These are phyloP conservation scores for Aurelia sp. DNA, from an alignment of 30 jellyfish, hydroid and myxozoan species.

Conservation along the genomic window DNA sequence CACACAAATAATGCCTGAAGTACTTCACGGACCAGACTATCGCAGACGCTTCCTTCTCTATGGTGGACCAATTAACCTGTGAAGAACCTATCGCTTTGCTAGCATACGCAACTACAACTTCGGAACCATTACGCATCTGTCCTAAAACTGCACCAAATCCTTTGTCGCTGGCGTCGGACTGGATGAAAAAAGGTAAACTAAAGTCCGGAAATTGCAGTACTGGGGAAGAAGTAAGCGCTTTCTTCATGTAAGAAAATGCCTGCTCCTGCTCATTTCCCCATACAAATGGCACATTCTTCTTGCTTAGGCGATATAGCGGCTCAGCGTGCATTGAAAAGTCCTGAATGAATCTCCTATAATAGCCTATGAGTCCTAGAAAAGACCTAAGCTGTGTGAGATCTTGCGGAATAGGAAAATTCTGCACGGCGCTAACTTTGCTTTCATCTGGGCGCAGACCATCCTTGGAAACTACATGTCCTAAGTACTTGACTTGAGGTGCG, in stretches of 20 bases:
- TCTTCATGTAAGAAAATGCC: constrained; percentile 60
- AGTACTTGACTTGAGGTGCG: constrained; percentile 33
- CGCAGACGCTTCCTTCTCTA: constrained; percentile 68
- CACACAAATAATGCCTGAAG: constrained; percentile 46
- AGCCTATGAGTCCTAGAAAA: constrained; percentile 61
- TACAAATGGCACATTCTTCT: constrained; percentile 22
- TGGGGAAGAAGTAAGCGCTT: constrained; percentile 49
- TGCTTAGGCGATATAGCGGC: constrained; percentile 40
- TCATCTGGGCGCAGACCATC: too few relatives aligned
- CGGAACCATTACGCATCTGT: constrained; percentile 42
- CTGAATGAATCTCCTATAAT: constrained; percentile 53
- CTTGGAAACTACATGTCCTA: constrained; percentile 64
- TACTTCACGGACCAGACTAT: constrained; percentile 52
- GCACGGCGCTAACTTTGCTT: constrained; percentile 3
- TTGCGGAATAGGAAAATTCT: constrained; percentile 49
- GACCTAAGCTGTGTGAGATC: constrained; percentile 51
- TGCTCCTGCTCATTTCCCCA: constrained; percentile 49
- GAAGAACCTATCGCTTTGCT: constrained; percentile 5
- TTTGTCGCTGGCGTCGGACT: constrained; percentile 48
- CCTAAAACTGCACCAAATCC: constrained; percentile 64
- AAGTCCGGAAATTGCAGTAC: constrained; percentile 48
- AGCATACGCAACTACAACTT: constrained; percentile 59
- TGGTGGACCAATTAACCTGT: constrained; percentile 33
- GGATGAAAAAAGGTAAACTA: constrained; percentile 42
- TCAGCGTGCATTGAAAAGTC: constrained; percentile 54